Evolutionary conservation across 2,113 vertebrate species (phyloP).

Genomic region (Litocranius walleri): DNA sequence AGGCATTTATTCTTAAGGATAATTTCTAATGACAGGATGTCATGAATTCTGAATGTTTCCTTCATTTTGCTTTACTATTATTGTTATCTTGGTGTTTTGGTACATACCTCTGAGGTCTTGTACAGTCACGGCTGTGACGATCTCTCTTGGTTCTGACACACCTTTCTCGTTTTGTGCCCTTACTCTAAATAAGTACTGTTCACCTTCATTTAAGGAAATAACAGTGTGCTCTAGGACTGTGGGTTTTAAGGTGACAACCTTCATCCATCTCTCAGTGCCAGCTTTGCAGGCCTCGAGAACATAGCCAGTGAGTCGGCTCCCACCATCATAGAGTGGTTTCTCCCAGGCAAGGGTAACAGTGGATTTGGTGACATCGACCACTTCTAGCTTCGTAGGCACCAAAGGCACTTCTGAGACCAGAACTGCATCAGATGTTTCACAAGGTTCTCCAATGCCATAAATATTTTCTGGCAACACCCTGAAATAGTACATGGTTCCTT

Average conservation of each 20-base stretch:
- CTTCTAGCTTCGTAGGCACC: slow-evolving; percentile 91
- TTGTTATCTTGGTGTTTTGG: neutral
- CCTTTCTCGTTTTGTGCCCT: slow-evolving; percentile 95
- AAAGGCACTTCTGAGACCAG: slow-evolving; percentile 94
- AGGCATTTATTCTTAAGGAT: slow-evolving; percentile 40
- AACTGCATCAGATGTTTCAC: slow-evolving; percentile 91
- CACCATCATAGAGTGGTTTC: slow-evolving; percentile 97
- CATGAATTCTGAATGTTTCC: neutral
- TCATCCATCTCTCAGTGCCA: slow-evolving; percentile 97
- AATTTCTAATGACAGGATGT: neutral
- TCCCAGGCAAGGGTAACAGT: slow-evolving; percentile 95
- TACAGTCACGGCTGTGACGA: slow-evolving; percentile 90
- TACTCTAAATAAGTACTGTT: slow-evolving; percentile 95
- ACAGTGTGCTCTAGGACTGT: slow-evolving; percentile 91
- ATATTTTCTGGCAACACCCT: slow-evolving; percentile 97
- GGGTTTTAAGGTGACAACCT: slow-evolving; percentile 92
- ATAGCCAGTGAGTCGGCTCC: slow-evolving; percentile 93
- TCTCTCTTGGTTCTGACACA: slow-evolving; percentile 92
- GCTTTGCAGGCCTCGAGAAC: slow-evolving; percentile 95
- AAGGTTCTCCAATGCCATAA: slow-evolving; percentile 94
- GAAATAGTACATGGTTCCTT: slow-evolving; percentile 97
- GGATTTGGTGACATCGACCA: slow-evolving; percentile 93
- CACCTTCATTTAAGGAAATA: slow-evolving; percentile 94
- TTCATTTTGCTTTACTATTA: neutral
- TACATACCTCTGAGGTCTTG: slow-evolving; percentile 93